Evolutionary conservation across 2,113 vertebrate species (phyloP), one percentile per base, ranked within the genome.

Genomic region (Clupea harengus): DNA sequence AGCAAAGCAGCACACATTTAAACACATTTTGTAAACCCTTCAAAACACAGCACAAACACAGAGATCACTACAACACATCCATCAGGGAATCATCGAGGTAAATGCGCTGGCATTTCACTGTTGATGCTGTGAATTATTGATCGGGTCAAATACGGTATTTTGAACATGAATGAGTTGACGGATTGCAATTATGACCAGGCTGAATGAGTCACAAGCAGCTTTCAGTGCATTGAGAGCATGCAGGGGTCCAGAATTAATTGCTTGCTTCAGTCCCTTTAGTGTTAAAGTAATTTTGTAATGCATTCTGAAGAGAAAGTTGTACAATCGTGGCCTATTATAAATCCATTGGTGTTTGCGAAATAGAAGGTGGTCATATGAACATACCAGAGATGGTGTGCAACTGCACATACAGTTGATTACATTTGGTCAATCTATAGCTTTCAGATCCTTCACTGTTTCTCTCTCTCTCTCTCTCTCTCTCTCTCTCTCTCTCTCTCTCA

Each of bases 1-100:
- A 28, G 9, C 67, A 75, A 75, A 75, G 25, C 28, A 75, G 39
- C 67, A 75, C 28, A 32, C 28, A 75, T 11, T 75, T 9, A 13
- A 75, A 22, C 2, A 64, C 10, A 75, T 75, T 75, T 75, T 13
- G 15, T 32, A 75, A 39, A 39, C 78, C 80, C 50, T 83, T 80
- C 45, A 82, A 82, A 81, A 82, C 80, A 44, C 52, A 44, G 49
- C 84, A 57, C 82, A 81, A 47, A 39, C 46, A 57, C 18, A 57
- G 32, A 88, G 28, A 75, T 28, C 9, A 39, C 11, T 75, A 15
- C 67, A 39, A 13, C 0, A 39, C 28, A 32, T 32, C 15, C 4
- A 75, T n/a, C n/a, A n/a, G n/a, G 64, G n/a, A 72, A 13, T 11
- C 64, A 72, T 11, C 7, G 22, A 32, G 64, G 64, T 72, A 25